Evolutionary conservation across 2,113 vertebrate genomes (phyloP).

Genomic region (Cynoglossus semilaevis): DNA sequence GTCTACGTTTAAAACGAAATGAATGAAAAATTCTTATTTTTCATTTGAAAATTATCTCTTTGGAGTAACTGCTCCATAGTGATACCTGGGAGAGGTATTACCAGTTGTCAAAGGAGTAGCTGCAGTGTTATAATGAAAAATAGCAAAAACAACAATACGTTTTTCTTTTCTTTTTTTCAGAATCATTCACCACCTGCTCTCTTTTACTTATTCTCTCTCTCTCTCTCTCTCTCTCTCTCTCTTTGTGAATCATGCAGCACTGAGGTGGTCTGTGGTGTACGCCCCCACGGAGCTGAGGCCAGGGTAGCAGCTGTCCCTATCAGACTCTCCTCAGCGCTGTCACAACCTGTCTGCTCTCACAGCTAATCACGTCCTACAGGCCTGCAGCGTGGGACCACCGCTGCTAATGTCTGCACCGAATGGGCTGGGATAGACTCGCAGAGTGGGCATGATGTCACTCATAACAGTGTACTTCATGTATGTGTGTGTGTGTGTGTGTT

Average conservation of each 20-base stretch:
- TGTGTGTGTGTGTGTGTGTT: not conserved
- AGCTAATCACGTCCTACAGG: constrained; percentile 67
- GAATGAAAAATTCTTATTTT: too few species aligned
- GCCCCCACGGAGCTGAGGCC: constrained; percentile 50
- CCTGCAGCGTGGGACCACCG: constrained; percentile 44
- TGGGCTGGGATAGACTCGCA: constrained; percentile 16
- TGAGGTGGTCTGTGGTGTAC: constrained; percentile 36
- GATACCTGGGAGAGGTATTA: too few species aligned
- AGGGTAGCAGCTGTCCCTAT: constrained; percentile 69
- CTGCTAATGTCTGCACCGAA: constrained; percentile 50
- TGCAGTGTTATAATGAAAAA: not conserved
- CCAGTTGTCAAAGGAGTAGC: not conserved
- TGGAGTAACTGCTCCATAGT: too few species aligned
- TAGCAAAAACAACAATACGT: constrained; percentile 10
- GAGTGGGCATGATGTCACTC: constrained; percentile 15
- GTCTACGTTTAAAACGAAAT: too few species aligned
- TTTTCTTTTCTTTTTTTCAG: constrained; percentile 13
- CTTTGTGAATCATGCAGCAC: constrained; percentile 40
- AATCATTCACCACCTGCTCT: constrained; percentile 11
- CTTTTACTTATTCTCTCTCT: not conserved
- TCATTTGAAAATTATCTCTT: too few species aligned
- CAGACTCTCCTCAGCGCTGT: constrained; percentile 66
- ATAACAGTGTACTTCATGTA: not conserved
- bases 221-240: constrained; percentile 16
- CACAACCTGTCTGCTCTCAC: constrained; percentile 61